Conservation (phyloP, 2,888 invertebrate species). For the Nesidiocoris tenuis region DNA sequence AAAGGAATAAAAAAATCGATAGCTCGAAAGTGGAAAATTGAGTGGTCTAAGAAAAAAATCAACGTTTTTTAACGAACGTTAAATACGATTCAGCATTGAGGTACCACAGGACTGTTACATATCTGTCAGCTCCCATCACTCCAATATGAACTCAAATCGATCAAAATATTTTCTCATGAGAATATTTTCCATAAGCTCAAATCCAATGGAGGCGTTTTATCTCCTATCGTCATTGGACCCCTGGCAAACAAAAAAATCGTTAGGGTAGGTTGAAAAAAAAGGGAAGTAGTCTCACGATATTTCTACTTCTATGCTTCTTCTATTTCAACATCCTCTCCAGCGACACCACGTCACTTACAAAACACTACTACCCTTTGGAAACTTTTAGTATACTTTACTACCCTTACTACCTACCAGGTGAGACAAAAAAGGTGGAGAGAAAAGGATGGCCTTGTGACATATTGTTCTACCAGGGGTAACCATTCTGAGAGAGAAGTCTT, state of each 20-base stretch:
- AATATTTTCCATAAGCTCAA: neutral
- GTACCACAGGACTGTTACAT: no score
- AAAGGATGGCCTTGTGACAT: neutral
- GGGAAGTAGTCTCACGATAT: neutral
- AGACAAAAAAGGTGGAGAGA: neutral
- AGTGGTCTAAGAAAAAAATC: no score
- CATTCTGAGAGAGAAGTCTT: neutral
- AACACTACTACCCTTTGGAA: neutral
- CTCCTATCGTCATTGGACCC: neutral
- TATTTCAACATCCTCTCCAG: neutral
- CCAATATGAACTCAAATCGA: neutral
- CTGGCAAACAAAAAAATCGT: neutral
- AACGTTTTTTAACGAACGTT: no score
- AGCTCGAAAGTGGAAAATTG: no score
- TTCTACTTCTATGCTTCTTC: neutral
- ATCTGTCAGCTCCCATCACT: constrained; percentile 15
- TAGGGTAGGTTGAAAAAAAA: no score
- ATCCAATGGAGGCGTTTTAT: neutral
- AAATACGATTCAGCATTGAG: no score
- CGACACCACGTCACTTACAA: no score
- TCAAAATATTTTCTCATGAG: neutral
- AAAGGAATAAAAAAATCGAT: no score
- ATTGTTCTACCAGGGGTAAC: neutral
- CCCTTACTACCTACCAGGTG: neutral
- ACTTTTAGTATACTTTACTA: neutral